Evolutionary conservation across 37 sponge, comb jelly and placozoan species (phyloP), one percentile per base, ranked within the genome.

Genomic region (Bolinopsis microptera): DNA sequence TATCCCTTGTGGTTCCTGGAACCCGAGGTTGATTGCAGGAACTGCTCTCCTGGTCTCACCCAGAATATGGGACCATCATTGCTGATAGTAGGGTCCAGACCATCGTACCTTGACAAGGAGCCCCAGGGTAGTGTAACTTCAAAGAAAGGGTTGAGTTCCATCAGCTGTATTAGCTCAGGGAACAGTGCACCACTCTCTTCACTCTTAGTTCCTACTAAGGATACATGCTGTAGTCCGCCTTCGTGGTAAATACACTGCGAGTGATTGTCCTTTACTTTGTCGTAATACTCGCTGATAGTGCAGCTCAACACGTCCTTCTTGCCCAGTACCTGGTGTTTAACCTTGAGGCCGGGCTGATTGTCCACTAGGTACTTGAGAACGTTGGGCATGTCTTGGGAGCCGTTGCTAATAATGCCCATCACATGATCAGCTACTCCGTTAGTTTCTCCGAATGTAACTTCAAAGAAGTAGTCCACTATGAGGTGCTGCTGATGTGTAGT

Each of bases 51-150:
- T 8, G 99, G 96, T 23, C 99, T 38, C 32, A 95, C 95, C 99
- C 99, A 98, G 72, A 98, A 92, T 36, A 98, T 98, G 69, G 99
- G 99, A 16, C 99, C 99, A 38, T 98, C 99, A 92, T 98, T 96
- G 67, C 96, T 96, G n/a, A 94, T 41, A 32, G 39, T 92, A 21
- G 95, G 95, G 33, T 94, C 69, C 27, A 32, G 39, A 24, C 94
- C 69, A 18, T 95, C 35, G 36, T 96, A 95, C 38, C 32, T 23
- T 24, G 96, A 97, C 69, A 98, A 93, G 18, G 80, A 21, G 0
- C 98, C 97, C 98, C 98, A 98, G 1, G 98, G 98, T 69, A 97
- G 90, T 25, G 96, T 94, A 5, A 68, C 76, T 23, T 32, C 13
- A 0, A 98, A 75, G 75, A 98, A 96, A 3, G 96, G 98, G 92